Evolutionary conservation across 2,797 vertebrate species (phyloP), one percentile per base, ranked within the genome.

Genomic region (Rachycentron canadum): DNA sequence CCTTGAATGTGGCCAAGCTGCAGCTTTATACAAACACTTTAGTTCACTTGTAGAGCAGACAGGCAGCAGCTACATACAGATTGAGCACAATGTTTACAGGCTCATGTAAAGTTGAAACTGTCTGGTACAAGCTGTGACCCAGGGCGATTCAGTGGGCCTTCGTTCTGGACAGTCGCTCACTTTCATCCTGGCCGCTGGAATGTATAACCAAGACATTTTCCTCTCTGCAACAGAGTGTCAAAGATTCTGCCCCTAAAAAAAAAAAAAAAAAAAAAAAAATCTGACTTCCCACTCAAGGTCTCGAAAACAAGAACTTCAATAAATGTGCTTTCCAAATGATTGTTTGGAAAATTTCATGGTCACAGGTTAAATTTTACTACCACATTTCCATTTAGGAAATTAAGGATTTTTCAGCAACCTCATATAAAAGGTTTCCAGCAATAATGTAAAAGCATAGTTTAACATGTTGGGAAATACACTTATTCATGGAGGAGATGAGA

Each of bases 181-280:
- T 89, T 90, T 90, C 82, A 86, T 90, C 81, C 83, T 66, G 65
- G 43, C 62, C 30, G 17, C 79, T 86, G 87, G 87, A 90, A 92
- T 86, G 84, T 72, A 79, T 84, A 61, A 84, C 58, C 41, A 58
- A 79, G 86, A 86, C 76, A 57, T 87, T 89, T 89, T 86, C 55
- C 73, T 79, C 69, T 86, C 78, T 74, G 81, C 88, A 83, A 60
- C 60, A 60, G 72, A 61, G 80, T 90, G 85, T 86, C 76, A 86
- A 89, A 83, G 78, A 86, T 69, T 78, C 61, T 71, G 50, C 59
- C 58, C 70, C 50, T 1, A 3, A 85, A 82, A 61, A 84, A 81
- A 72, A 19, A 43, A 81, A 81, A 72, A 19, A 43, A 81, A 86
- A 83, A 61, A 84, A 81, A 72, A 43, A 45, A 81, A 73, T 67